Base-by-base conservation (phyloP, 1,140 invertebrate genomes). In the Drosophila ironensis region DNA sequence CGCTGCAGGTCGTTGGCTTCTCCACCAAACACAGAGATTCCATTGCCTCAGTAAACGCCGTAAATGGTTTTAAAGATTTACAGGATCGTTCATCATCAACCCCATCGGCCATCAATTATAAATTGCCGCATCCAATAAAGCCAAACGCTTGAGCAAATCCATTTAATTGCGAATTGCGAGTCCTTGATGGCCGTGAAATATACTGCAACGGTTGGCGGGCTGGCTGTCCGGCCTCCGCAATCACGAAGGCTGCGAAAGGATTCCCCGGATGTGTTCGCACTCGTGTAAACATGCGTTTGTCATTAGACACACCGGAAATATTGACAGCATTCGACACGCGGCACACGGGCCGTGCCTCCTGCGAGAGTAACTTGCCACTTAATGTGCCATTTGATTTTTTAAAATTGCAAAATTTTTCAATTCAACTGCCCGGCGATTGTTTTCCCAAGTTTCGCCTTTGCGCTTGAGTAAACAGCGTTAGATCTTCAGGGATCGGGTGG, bases 301-400 rank as follows among this genome's bases (percentile, higher is more conserved):
- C 81, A 87, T 87, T 87, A 87, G 81, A 82, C 84, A 87, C 82
- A 86, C 67, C 81, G 81, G 80, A 87, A 86, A 87, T 86, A 86
- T 86, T 86, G 71, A 64, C 61, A 72, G 67, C 20, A 86, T 86
- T 86, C 80, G 80, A 63, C 80, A 86, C 74, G 67, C 80, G 80
- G 81, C 80, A 67, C 64, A 71, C 78, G 72, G 64, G 56, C 54
- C 38, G 40, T 6, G 14, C 11, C 5, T 60, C 40, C 25, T 37
- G 52, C 35, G 35, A 30, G 12, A 47, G 16, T 37, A 64, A 46
- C 60, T 51, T 48, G 75, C 57, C 67, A 72, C 77, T 81, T 82
- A 67, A 72, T 81, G 50, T 67, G 60, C 61, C 81, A 86, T 72
- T 86, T 86, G 81, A 86, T 86, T 86, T 86, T 86, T 87, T 45